These are phyloP conservation scores for Phrynocephalus guinanensis DNA, from an alignment of 2,797 vertebrate species.

Conservation along the genomic window DNA sequence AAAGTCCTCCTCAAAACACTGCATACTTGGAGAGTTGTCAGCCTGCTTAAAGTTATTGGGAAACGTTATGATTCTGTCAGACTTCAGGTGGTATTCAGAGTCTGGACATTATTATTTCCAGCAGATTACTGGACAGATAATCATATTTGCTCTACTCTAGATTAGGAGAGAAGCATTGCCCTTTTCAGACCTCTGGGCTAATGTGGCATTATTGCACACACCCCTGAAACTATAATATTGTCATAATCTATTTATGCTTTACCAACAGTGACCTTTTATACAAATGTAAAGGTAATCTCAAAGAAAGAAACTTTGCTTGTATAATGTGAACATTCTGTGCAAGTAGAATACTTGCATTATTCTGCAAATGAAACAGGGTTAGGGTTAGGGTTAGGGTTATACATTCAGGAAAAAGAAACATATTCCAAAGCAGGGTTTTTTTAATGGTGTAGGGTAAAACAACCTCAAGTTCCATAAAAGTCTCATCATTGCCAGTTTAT, in stretches of 20 bases:
- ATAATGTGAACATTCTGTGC: not conserved
- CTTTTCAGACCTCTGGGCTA: not conserved
- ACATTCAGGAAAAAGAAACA: not conserved
- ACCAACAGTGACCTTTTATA: constrained; percentile 17
- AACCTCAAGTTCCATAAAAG: not conserved
- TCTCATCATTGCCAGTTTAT: not conserved
- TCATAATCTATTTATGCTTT: constrained; percentile 1
- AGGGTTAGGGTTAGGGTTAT: too few species aligned
- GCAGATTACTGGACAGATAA: too few species aligned
- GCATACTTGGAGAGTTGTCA: too few species aligned
- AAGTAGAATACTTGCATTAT: not conserved
- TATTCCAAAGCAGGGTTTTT: not conserved
- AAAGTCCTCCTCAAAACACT: too few species aligned
- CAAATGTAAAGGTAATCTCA: not conserved
- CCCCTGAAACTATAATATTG: not conserved
- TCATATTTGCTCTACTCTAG: too few species aligned
- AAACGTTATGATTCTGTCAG: too few species aligned
- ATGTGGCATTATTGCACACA: not conserved
- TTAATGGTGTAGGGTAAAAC: not conserved
- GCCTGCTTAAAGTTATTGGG: too few species aligned
- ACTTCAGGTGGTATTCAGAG: too few species aligned
- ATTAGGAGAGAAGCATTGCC: not conserved
- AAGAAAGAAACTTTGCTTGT: not conserved
- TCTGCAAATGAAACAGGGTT: not conserved
- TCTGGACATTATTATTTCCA: too few species aligned